Evolutionary conservation across 2,113 vertebrate species (phyloP).

Genomic region (Scortum barcoo): DNA sequence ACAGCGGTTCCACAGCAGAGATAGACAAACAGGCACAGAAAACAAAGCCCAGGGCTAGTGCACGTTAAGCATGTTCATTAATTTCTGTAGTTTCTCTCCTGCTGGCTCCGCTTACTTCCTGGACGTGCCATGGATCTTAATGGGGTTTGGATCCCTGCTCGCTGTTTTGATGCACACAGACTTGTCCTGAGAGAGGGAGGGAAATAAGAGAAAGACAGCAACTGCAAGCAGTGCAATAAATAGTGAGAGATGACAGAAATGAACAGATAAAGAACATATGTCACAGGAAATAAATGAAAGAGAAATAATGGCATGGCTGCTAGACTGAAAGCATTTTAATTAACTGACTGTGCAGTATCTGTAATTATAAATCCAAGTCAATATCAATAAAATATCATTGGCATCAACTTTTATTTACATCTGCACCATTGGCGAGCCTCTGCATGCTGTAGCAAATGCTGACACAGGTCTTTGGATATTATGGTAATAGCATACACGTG

Average conservation of each 20-base stretch:
- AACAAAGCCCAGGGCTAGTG: slow-evolving; percentile 49
- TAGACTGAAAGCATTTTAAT: slow-evolving; percentile 43
- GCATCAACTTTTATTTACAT: slow-evolving; percentile 49
- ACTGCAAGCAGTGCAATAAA: slow-evolving; percentile 23
- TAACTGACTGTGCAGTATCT: slow-evolving; percentile 27
- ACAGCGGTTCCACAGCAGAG: slow-evolving; percentile 30
- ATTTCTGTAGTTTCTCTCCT: slow-evolving; percentile 70
- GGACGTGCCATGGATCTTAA: slow-evolving; percentile 73
- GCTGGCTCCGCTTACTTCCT: slow-evolving; percentile 56
- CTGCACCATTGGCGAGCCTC: neutral
- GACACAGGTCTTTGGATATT: slow-evolving; percentile 9
- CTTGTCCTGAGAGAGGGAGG: slow-evolving; percentile 20
- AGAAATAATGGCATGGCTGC: slow-evolving; percentile 21
- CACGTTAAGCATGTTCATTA: slow-evolving; percentile 79
- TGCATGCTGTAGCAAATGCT: slow-evolving; percentile 7
- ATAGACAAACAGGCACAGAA: slow-evolving; percentile 47
- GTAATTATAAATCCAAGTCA: slow-evolving; percentile 40
- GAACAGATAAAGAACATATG: slow-evolving; percentile 45
- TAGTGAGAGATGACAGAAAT: slow-evolving; percentile 23
- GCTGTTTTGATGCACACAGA: slow-evolving; percentile 44
- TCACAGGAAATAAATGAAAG: slow-evolving; percentile 49
- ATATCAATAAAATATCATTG: slow-evolving; percentile 37
- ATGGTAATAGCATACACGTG: slow-evolving; percentile 1
- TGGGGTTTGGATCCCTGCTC: slow-evolving; percentile 41
- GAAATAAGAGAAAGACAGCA: neutral